These are phyloP conservation scores for Eupithecia centaureata DNA, from an alignment of 2,888 invertebrate species.

Conservation along the genomic window DNA sequence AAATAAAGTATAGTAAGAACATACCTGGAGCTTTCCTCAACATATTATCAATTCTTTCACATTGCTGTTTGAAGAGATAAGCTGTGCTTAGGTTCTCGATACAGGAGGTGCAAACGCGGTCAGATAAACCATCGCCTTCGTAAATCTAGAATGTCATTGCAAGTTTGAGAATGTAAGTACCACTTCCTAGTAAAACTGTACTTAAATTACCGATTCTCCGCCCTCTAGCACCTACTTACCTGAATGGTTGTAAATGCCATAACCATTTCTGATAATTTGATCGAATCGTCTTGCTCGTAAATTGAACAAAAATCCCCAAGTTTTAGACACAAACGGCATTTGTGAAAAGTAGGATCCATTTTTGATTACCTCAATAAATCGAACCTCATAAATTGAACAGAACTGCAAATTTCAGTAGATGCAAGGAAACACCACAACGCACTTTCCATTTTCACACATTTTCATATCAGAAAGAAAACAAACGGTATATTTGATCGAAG, in stretches of 20 bases:
- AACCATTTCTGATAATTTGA: conserved; percentile 78
- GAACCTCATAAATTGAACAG: neutral
- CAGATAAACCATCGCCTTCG: conserved; percentile 76
- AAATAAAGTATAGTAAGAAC: conserved; percentile 13
- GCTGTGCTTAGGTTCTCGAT: conserved; percentile 78
- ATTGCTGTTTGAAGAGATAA: conserved; percentile 76
- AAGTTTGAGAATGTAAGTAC: neutral
- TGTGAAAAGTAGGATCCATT: conserved; percentile 67
- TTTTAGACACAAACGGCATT: conserved; percentile 77
- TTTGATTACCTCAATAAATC: neutral
- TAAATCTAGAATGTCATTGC: conserved; percentile 57
- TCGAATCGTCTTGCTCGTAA: conserved; percentile 77
- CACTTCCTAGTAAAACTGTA: too few relatives aligned
- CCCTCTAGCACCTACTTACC: conserved; percentile 64
- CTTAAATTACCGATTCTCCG: too few relatives aligned
- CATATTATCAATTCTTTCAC: conserved; percentile 71
- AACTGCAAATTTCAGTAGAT: neutral
- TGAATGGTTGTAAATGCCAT: conserved; percentile 76
- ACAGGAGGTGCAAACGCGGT: conserved; percentile 75
- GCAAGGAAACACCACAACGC: neutral
- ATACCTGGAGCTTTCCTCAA: conserved; percentile 70
- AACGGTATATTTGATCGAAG: too few relatives aligned
- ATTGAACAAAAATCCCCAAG: conserved; percentile 80
- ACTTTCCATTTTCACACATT: neutral
- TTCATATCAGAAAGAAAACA: too few relatives aligned